phyloP scores from a whole-genome alignment of 2,113 vertebrate genomes.

The Menura novaehollandiae region DNA sequence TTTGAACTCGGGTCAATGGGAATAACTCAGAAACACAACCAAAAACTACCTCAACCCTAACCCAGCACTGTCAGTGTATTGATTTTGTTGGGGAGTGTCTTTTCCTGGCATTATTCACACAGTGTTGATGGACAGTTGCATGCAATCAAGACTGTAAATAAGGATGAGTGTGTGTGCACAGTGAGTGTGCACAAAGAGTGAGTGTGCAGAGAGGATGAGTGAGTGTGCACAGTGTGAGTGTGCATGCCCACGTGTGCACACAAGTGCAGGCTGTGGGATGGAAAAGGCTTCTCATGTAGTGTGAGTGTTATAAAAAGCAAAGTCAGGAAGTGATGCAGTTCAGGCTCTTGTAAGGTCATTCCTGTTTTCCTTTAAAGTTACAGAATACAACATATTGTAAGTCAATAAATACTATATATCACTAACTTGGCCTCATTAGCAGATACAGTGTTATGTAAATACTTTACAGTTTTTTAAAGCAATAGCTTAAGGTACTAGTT shows the following conservation, averaged over 20 bases:
- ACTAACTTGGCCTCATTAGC: background rate
- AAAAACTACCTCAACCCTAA: constrained; percentile 70
- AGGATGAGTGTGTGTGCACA: background rate
- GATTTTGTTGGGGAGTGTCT: constrained; percentile 70
- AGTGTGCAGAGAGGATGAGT: background rate
- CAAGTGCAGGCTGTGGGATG: background rate
- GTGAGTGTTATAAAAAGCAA: background rate
- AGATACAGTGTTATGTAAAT: background rate
- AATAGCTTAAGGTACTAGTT: background rate
- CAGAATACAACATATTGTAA: background rate
- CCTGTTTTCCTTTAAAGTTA: background rate
- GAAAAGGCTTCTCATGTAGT: background rate
- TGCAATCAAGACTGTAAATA: constrained; percentile 56
- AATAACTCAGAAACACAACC: constrained; percentile 76
- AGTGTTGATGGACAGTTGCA: constrained; percentile 55
- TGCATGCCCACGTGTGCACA: background rate
- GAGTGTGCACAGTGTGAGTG: background rate
- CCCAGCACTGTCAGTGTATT: constrained; percentile 70
- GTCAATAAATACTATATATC: background rate
- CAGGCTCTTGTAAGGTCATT: background rate
- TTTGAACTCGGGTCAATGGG: constrained; percentile 77
- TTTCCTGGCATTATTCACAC: constrained; percentile 75
- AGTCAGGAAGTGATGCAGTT: background rate
- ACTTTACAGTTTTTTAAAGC: background rate
- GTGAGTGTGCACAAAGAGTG: background rate